Evolutionary conservation across 2,797 vertebrate genomes (phyloP), one percentile per base, ranked within the genome.

Genomic region (Neopelma chrysocephalum): DNA sequence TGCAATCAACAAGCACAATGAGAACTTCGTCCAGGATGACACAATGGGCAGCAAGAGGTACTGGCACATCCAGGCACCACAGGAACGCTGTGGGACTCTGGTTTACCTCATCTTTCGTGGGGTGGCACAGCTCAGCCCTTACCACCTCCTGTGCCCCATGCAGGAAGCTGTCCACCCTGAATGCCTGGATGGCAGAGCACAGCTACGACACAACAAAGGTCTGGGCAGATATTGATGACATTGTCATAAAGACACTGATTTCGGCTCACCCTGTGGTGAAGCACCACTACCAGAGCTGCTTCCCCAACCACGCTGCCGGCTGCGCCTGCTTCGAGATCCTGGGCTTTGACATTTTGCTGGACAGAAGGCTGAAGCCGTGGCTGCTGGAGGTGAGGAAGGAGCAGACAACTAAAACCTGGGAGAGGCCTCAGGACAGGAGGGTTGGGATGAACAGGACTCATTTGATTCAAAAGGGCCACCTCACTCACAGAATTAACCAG

Each of bases 271-370:
- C 98, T 7, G 95, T 98, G 22, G 93, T 98, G 65, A 98, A 97
- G 83, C 98, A 98, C 97, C 97, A 98, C 89, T 98, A 98, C 96
- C 97, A 97, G 47, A 98, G 97, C 82, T 98, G 98, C 75, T 98
- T 98, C 38, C 97, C 97, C 7, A 98, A 95, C 38, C 96, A 97
- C 60, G 65, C 94, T 11, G 70, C 91, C 4, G 89, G 95, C 76
- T 97, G 96, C 0, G 98, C 98, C 90, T 98, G 98, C 83, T 98
- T 98, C 56, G 98, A 98, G 96, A 98, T 98, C 77, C 97, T 98
- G n/a, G 98, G 98, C 15, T 98, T 98, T 70, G 98, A 98, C 70
- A 96, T 98, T 75, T 68, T 98, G 83, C 92, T 98, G 53, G 98
- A 98, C 91, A 97, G 97, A 92, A 98, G 96, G 64, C 69, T 98